phyloP scores from a whole-genome alignment of 2,113 vertebrate genomes.

The Trinectes maculatus region DNA sequence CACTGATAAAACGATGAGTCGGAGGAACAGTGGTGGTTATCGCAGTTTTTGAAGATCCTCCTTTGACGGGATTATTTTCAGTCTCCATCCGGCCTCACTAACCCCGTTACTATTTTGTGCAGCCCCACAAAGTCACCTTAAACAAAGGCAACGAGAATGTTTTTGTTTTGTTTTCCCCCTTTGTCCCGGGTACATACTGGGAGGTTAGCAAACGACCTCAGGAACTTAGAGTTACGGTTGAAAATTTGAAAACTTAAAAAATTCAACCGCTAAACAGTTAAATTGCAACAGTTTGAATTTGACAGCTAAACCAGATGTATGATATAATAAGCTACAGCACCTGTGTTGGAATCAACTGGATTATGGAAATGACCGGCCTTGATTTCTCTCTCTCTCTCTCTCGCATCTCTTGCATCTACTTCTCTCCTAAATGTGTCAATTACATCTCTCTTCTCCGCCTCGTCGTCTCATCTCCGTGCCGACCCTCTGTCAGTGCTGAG shows the following conservation, averaged over 20 bases:
- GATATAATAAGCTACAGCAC: conserved; percentile 4
- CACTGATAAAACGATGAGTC: conserved; percentile 20
- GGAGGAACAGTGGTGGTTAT: conserved; percentile 18
- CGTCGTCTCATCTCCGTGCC: conserved; percentile 50
- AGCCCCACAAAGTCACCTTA: conserved; percentile 26
- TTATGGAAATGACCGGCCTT: conserved; percentile 22
- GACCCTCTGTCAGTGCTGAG: conserved; percentile 86
- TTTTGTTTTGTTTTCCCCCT: conserved; percentile 7
- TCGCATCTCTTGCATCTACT: conserved; percentile 27
- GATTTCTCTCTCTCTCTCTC: conserved; percentile 37
- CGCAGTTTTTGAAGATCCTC: conserved; percentile 4
- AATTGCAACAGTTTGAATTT: no score
- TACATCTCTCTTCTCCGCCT: conserved; percentile 45
- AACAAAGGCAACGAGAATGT: background rate
- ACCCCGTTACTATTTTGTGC: conserved; percentile 13
- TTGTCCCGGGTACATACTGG: conserved; percentile 5
- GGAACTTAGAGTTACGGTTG: conserved; percentile 13
- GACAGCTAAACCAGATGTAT: background rate
- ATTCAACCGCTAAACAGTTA: no score
- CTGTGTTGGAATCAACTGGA: conserved; percentile 20
- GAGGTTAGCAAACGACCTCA: conserved; percentile 38
- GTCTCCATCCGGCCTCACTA: conserved; percentile 12
- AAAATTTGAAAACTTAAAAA: no score
- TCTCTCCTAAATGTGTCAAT: conserved; percentile 59
- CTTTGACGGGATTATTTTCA: conserved; percentile 10